Percentiles rank a stretch among this genome's conserved stretches.
Evolutionary conservation across 2,888 invertebrate species (phyloP).

Genomic region (Dastarcus helophoroides): DNA sequence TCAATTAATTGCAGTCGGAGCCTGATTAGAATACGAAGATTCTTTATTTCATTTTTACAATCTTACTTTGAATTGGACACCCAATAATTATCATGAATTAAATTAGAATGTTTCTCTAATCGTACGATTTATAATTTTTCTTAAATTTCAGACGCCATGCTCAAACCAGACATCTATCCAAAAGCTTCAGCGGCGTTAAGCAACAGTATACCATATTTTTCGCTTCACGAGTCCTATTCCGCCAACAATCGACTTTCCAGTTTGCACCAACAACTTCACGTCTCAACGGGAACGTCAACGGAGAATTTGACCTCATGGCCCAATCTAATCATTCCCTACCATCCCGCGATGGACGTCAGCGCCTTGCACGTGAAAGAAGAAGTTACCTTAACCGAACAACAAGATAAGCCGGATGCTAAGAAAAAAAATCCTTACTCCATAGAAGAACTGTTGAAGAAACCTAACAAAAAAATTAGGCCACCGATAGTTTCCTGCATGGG

Average conservation of each 20-base stretch:
- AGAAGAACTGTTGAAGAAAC: slow-evolving; percentile 74
- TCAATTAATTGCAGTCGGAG: too few species aligned
- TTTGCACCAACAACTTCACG: slow-evolving; percentile 39
- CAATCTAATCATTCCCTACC: slow-evolving; percentile 46
- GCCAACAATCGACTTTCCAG: slow-evolving; percentile 42
- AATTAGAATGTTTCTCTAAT: too few species aligned
- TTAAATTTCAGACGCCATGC: slow-evolving; percentile 25
- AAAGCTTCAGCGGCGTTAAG: slow-evolving; percentile 22
- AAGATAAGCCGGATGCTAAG: slow-evolving; percentile 28
- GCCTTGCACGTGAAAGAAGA: slow-evolving; percentile 17
- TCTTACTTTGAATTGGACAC: too few species aligned
- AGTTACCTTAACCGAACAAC: slow-evolving; percentile 15
- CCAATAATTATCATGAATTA: too few species aligned
- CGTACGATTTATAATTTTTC: too few species aligned
- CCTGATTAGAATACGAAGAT: too few species aligned
- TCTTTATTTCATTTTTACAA: too few species aligned
- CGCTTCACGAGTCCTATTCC: slow-evolving; percentile 28
- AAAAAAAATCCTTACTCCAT: slow-evolving; percentile 81
- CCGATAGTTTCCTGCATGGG: slow-evolving; percentile 13
- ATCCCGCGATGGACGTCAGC: slow-evolving; percentile 9
- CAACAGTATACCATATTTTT: slow-evolving; percentile 22
- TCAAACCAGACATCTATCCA: slow-evolving; percentile 27
- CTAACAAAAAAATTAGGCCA: slow-evolving; percentile 47
- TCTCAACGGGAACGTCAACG: slow-evolving; percentile 36
- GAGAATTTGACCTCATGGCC: slow-evolving; percentile 38